Base-by-base conservation (phyloP, 2,797 vertebrate species). In the Tenualosa ilisha region DNA sequence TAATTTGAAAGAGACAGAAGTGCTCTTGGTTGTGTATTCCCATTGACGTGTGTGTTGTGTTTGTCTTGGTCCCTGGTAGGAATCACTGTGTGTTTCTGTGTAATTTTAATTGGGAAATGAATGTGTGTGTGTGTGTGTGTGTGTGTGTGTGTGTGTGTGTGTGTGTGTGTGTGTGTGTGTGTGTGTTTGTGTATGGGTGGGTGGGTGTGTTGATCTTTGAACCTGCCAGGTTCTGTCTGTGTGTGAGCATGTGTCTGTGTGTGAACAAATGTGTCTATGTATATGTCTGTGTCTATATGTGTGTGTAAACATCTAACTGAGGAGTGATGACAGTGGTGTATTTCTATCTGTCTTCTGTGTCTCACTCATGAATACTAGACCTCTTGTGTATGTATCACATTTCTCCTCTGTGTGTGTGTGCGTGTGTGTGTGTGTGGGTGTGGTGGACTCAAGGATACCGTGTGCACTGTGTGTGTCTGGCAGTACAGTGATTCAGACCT, bases 261-360 rank as follows among this genome's bases (percentile, higher is more conserved):
- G 22, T 65, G 61, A 8, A 65, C 61, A 54, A 54, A 20, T 20
- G 37, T 43, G 37, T 75, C 26, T 72, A 13, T 22, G 17, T 43
- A n/a, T 75, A 15, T 79, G 1, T 79, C 26, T 79, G 9, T 37
- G 13, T 72, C 2, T 72, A 13, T 31, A 20, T 72, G 12, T 72
- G 72, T 79, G 6, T 46, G 72, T 79, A 46, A 79, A 79, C 72
- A 79, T 43, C 8, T 46, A 22, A n/a, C 5, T 79, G 40, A 0
- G 7, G 72, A 79, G 72, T 79, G 72, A 79, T 79, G 72, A 79
- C 72, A 79, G 72, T 43, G 26, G 72, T 79, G 72, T 79, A 79
- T 79, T 46, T 79, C 72, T 79, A 79, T 79, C 40, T 79, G 72
- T 46, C 72, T 40, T 46, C 72, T 79, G 40, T 79, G 72, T 79